phyloP scores from a whole-genome alignment of 1,140 invertebrate genomes.

The Trigoniulus corallinus region DNA sequence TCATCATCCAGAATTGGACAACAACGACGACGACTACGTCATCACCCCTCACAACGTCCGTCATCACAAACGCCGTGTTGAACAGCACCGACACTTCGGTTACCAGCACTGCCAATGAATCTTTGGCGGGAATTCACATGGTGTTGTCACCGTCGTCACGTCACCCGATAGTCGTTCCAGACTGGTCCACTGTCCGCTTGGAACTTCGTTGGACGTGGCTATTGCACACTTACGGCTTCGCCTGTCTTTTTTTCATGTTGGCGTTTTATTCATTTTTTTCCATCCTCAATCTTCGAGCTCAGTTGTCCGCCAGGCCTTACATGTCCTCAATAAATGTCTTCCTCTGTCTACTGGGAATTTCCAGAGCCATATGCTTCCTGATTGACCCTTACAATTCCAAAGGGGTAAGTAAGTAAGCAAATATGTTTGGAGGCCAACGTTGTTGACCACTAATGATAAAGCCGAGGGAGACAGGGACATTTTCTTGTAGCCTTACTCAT shows the following conservation, averaged over 20 bases:
- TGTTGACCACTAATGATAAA: too few species aligned
- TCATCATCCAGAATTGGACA: too few species aligned
- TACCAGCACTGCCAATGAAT: too few species aligned
- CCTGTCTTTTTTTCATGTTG: conserved; percentile 39
- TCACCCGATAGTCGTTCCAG: conserved; percentile 5
- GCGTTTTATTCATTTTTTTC: conserved; percentile 44
- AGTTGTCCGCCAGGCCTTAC: conserved; percentile 36
- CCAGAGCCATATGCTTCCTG: conserved; percentile 34
- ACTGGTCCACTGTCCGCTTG: conserved; percentile 10
- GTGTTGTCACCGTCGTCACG: too few species aligned
- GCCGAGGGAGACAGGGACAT: too few species aligned
- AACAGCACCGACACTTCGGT: too few species aligned
- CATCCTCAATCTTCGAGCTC: conserved; percentile 39
- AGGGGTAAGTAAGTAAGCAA: conserved; percentile 24
- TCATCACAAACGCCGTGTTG: too few species aligned
- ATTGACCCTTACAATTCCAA: conserved; percentile 42
- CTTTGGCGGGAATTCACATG: too few species aligned
- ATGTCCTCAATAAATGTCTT: conserved; percentile 45
- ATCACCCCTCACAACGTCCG: too few species aligned
- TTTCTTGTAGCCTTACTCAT: too few species aligned
- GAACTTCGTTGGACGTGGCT: conserved; percentile 32
- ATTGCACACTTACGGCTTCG: conserved; percentile 39
- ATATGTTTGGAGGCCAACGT: neutral
- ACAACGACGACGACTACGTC: too few species aligned
- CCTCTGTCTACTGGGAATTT: conserved; percentile 37